phyloP scores from a whole-genome alignment of 2,797 vertebrate species.

The Phaenicophaeus curvirostris region DNA sequence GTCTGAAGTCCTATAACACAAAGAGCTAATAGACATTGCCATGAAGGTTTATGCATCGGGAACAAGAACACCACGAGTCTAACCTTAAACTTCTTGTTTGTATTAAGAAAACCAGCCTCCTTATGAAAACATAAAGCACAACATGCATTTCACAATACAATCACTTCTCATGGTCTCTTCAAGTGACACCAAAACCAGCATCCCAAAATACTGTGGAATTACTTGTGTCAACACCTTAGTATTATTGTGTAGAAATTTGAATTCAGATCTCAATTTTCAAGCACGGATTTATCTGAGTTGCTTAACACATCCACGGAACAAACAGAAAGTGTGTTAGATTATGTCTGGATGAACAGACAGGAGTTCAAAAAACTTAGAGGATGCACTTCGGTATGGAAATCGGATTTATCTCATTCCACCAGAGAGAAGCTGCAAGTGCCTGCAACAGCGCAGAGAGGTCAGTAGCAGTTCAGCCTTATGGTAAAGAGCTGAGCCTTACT shows the following conservation, averaged over 20 bases:
- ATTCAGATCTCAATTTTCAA: not conserved
- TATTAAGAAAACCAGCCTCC: not conserved
- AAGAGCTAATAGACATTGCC: not conserved
- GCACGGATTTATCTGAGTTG: not conserved
- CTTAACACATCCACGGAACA: not conserved
- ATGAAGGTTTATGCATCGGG: not conserved
- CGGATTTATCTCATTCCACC: not conserved
- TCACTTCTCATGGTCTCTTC: not conserved
- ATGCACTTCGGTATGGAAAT: not conserved
- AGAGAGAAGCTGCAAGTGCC: conserved; percentile 4
- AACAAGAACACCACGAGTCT: not conserved
- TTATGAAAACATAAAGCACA: not conserved
- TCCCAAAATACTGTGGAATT: not conserved
- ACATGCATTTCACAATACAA: not conserved
- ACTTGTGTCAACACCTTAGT: not conserved
- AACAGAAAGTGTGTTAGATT: not conserved
- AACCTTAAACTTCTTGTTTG: not conserved
- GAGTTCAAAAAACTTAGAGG: not conserved
- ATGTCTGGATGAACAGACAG: not conserved
- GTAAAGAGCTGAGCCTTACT: not conserved
- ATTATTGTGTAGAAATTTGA: not conserved
- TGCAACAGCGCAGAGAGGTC: not conserved
- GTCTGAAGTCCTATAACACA: not conserved
- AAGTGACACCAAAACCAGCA: not conserved
- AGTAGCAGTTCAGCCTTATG: not conserved